Conservation (phyloP, 1,140 invertebrate genomes). For the Trichonephila clavipes region DNA sequence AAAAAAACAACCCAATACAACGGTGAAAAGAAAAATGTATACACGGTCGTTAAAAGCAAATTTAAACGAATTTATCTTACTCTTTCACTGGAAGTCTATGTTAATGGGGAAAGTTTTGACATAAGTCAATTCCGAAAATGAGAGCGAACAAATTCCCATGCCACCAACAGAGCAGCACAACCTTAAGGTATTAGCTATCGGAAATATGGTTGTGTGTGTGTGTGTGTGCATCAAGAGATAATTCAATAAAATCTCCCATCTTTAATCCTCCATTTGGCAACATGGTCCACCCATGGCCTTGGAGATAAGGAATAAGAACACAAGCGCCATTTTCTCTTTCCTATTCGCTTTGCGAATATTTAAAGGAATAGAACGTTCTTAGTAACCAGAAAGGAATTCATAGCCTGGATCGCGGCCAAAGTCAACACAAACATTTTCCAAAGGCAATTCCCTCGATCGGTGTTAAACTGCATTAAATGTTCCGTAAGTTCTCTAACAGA, state of each 20-base stretch:
- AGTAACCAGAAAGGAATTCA: not conserved
- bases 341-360: not conserved
- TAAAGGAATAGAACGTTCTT: not conserved
- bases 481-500: too few species aligned
- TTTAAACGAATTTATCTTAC: not conserved
- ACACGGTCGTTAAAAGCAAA: not conserved
- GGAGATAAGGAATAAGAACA: not conserved
- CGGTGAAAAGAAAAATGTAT: not conserved
- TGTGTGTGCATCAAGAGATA: not conserved
- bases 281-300: not conserved
- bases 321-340: not conserved
- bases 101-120: conserved; percentile 30
- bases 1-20: not conserved
- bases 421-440: not conserved
- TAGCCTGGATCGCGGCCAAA: not conserved
- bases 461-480: too few species aligned
- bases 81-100: not conserved
- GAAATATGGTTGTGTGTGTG: not conserved
- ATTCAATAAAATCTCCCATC: conserved; percentile 17
- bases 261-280: conserved; percentile 18
- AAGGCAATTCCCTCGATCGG: not conserved
- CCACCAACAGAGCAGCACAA: not conserved
- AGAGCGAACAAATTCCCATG: not conserved
- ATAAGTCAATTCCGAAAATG: not conserved
- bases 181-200: not conserved